Evolutionary conservation across 2,888 invertebrate species (phyloP), one percentile per base, ranked within the genome.

Genomic region (Myopa testacea): DNA sequence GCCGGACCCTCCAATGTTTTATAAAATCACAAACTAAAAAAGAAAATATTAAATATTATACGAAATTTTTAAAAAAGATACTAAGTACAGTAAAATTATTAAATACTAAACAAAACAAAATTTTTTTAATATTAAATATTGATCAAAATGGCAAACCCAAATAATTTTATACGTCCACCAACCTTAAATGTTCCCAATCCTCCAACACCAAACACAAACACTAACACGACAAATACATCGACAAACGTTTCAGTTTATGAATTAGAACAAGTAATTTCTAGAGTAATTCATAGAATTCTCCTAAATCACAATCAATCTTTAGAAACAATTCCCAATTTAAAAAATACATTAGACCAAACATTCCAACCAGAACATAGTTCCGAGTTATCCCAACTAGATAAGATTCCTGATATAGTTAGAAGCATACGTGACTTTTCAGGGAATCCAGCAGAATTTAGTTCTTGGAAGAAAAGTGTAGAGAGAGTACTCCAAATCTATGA

Each of bases 381-480:
- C 26, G 26, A 26, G 26, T 26, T 26, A 26, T 26, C 1, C 26
- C 26, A 26, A 26, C 26, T 26, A 26, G 26, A 26, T 26, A 26
- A 26, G 26, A 26, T 26, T 26, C 26, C 26, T 26, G 26, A 26
- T 26, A 26, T 26, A 26, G 26, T 26, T 26, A 26, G 26, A 26
- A 52, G 52, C 52, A 52, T 52, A 52, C 52, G 52, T 52, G 52
- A 52, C 52, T 52, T 52, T 52, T 52, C 52, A 52, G 52, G 52
- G 52, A 52, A 52, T 14, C 52, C 52, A 52, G 52, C 52, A 52
- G 62, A 62, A 62, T 62, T 62, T 7, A 62, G 19, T 4, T 62
- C 62, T 4, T 62, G 62, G n/a, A 62, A 19, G n/a, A 62, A 62
- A 62, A 62, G 62, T n/a, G 62, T 67, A 14, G 67, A 67, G 19